These are phyloP conservation scores for Montipora capitata DNA, from an alignment of 92 coral and sea anemone species.

Conservation along the genomic window DNA sequence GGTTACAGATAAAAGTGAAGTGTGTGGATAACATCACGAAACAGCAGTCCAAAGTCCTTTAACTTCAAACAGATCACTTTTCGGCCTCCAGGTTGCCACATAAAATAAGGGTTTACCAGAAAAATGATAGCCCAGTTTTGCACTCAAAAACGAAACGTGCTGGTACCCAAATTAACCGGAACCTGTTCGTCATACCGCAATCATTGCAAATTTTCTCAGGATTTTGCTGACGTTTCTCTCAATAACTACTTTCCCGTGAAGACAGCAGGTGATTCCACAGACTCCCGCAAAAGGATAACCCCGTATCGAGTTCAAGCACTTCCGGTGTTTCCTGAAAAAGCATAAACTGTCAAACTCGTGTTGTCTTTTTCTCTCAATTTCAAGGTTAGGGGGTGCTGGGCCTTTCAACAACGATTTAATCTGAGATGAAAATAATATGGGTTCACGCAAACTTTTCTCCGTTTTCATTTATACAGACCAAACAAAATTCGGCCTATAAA, in stretches of 20 bases:
- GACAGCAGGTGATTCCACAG: neutral
- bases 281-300: neutral
- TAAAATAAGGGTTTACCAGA: neutral
- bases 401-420: constrained; percentile 1
- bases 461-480: neutral
- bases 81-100: neutral
- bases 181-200: neutral
- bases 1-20: neutral
- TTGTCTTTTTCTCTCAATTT: neutral
- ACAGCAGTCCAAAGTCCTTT: constrained; percentile 28
- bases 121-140: too few relatives aligned
- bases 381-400: constrained; percentile 4
- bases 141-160: neutral
- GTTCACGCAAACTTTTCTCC: neutral
- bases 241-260: neutral
- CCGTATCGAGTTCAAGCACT: neutral
- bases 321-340: constrained; percentile 26
- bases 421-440: neutral
- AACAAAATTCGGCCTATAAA: neutral
- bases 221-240: neutral
- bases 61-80: neutral
- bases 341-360: neutral
- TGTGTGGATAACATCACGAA: neutral
- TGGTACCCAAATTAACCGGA: neutral
- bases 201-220: neutral